Base-by-base conservation (phyloP, 2,113 vertebrate species). In the Oryzias woworae region DNA sequence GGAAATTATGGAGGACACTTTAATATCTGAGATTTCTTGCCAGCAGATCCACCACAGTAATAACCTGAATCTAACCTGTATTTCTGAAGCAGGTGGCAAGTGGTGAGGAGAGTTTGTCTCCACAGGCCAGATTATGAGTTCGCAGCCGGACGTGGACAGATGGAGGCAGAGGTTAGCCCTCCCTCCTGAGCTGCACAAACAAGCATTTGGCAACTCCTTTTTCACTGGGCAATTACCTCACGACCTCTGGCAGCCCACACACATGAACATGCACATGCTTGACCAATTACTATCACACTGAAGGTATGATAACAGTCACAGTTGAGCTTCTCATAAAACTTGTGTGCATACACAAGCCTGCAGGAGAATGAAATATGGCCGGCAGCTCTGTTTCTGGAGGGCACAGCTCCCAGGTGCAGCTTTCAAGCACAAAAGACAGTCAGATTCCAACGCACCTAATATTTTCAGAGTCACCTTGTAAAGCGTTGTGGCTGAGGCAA, bases 111-210 rank as follows among this genome's bases (percentile, higher is more conserved):
- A 75, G 64, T 81, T 76, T 56, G 78, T 81, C 84, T 85, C 85
- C 81, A 80, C 85, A 87, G 78, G 77, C 75, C 83, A 81, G 85
- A 88, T 87, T 87, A 88, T 78, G 88, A 81, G 84, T 84, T 86
- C 78, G 78, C 81, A 85, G 85, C 82, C 83, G 80, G 85, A 85
- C 80, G 58, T 77, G 81, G 81, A 88, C 84, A 88, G 85, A 85
- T 82, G 84, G 84, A 85, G 76, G 80, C 82, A 87, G 83, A 90
- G 86, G 88, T 87, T 71, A 90, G 75, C 57, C 68, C 77, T 83
- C 66, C 84, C 77, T 72, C 80, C 75, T 69, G 77, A 46, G 57
- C 51, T 64, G 72, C 54, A 61, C 76, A 77, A 51, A 62, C 73
- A 58, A 68, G 58, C 53, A 74, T 78, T 82, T 83, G 84, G 84